These are phyloP conservation scores for Vireo altiloquus DNA, from an alignment of 2,113 vertebrate species.

Conservation along the genomic window DNA sequence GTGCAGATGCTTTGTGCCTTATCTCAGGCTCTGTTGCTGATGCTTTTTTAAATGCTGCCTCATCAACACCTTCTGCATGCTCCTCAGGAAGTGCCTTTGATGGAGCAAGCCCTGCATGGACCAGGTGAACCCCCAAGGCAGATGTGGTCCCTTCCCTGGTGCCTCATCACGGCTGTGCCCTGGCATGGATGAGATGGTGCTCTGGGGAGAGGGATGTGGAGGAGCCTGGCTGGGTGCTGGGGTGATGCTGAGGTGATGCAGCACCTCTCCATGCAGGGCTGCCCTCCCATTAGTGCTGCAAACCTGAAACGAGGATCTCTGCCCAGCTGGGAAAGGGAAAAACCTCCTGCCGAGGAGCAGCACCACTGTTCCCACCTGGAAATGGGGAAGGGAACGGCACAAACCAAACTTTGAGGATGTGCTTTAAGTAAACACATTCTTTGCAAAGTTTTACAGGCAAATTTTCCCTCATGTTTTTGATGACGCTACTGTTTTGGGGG, in stretches of 20 bases:
- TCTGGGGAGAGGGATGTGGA: fast-evolving
- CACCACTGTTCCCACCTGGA: not conserved
- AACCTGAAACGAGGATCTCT: not conserved
- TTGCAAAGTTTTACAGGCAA: not conserved
- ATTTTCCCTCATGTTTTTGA: not conserved
- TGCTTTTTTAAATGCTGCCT: not conserved
- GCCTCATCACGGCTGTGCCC: not conserved
- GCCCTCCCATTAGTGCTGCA: not conserved
- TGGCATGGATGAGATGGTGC: not conserved
- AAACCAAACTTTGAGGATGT: not conserved
- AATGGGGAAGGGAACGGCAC: not conserved
- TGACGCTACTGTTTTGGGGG: not conserved
- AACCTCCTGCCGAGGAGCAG: not conserved
- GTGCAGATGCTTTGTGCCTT: not conserved
- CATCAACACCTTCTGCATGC: fast-evolving
- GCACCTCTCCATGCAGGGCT: not conserved
- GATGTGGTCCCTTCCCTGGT: fast-evolving
- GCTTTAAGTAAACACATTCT: not conserved
- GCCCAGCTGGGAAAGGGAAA: not conserved
- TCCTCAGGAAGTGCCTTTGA: not conserved
- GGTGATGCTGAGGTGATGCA: not conserved
- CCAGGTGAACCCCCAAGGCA: not conserved
- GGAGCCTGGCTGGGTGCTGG: not conserved
- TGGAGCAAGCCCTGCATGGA: not conserved
- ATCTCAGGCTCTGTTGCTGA: not conserved